These are phyloP conservation scores for Xenopus borealis DNA, from an alignment of 2,113 vertebrate species.

Conservation along the genomic window DNA sequence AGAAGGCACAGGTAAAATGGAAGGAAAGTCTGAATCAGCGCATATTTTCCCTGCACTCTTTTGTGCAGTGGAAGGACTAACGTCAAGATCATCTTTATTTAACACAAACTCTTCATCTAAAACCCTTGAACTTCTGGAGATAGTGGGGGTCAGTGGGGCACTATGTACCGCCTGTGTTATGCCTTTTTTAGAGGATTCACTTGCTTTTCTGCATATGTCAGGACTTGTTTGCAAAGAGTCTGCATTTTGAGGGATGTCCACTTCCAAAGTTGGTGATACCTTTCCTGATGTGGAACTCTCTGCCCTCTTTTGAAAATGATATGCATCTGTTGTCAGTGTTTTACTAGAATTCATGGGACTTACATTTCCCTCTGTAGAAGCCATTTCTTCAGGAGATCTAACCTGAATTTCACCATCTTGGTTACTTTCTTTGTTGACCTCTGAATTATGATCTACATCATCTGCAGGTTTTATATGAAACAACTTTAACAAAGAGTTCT, in stretches of 20 bases:
- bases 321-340: conserved; percentile 64
- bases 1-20: conserved; percentile 58
- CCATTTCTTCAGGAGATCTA: not conserved
- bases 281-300: conserved; percentile 51
- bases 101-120: conserved; percentile 59
- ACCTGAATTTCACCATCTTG: conserved; percentile 8
- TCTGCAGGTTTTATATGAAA: conserved; percentile 63
- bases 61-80: conserved; percentile 53
- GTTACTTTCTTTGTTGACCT: conserved; percentile 46
- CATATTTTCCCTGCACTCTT: conserved; percentile 15
- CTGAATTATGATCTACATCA: conserved; percentile 50
- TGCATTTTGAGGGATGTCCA: conserved; percentile 29
- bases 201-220: conserved; percentile 3
- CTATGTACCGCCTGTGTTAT: conserved; percentile 12
- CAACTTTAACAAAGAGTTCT: conserved; percentile 70
- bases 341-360: conserved; percentile 65
- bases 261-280: conserved; percentile 31
- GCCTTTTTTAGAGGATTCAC: conserved; percentile 6
- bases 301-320: conserved; percentile 64
- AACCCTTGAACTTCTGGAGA: conserved; percentile 63
- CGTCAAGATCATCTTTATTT: conserved; percentile 59
- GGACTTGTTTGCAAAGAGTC: conserved; percentile 37
- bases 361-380: conserved; percentile 58
- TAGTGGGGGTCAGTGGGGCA: conserved; percentile 60
- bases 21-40: not conserved